phyloP scores from a whole-genome alignment of 2,113 vertebrate genomes.

The Dasyurus viverrinus region DNA sequence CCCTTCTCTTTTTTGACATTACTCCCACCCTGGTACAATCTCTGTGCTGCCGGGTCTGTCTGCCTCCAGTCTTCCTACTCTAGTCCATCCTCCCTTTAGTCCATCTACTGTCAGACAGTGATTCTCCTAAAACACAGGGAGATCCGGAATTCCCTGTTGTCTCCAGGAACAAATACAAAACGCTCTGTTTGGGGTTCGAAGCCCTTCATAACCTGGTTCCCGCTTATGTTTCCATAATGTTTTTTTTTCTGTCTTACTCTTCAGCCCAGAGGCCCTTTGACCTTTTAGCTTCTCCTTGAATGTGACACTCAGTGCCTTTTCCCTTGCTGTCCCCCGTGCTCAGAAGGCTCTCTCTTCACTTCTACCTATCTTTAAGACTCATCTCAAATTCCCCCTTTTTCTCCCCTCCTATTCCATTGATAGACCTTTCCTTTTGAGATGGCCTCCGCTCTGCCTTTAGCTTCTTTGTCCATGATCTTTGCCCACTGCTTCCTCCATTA shows the following conservation, averaged over 20 bases:
- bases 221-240: neutral
- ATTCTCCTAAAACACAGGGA: neutral
- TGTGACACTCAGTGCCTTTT: neutral
- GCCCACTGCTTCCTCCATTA: neutral
- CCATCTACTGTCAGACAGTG: no score
- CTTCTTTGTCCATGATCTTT: neutral
- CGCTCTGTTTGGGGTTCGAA: no score
- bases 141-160: neutral
- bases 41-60: neutral
- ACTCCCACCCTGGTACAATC: neutral
- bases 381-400: neutral
- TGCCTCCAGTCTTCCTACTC: neutral
- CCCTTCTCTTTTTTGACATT: neutral
- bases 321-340: neutral
- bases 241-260: neutral
- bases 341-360: neutral
- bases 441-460: neutral
- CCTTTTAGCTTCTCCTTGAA: neutral
- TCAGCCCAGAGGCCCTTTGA: neutral
- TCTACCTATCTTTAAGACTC: neutral
- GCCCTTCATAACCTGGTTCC: neutral
- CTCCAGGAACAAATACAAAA: no score
- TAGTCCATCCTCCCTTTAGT: neutral
- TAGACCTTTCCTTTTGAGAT: no score
- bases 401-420: neutral